Base-by-base conservation (phyloP, 1,140 invertebrate species). In the Apolygus lucorum region DNA sequence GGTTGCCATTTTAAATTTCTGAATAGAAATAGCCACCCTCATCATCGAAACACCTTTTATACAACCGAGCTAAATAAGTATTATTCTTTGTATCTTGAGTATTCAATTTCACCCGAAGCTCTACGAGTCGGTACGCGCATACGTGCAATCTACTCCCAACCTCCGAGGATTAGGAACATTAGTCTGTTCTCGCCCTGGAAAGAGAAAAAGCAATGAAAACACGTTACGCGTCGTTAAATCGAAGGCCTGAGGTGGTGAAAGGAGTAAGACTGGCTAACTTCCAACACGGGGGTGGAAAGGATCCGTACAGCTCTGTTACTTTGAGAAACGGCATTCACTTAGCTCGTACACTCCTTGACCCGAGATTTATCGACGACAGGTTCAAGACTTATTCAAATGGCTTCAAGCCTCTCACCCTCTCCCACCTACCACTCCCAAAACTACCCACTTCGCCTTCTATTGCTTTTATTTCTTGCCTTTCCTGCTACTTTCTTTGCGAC, bases 331-430 rank as follows among this genome's bases (percentile, higher is more conserved):
- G 54, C 54, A 59, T 59, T 59, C 11, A 59, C 54, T 59, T 59
- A 59, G 54, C 54, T 22, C 8, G 22, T 59, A 13, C 22, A 24
- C 22, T 59, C 54, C 54, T 59, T 59, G 54, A 59, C 54, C 54
- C 54, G 54, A 59, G 54, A 59, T 59, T 59, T 59, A 59, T 59
- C 54, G 54, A 22, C 22, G 54, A 59, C 54, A 59, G 54, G 54
- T 59, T 59, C 54, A 59, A 59, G 54, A 59, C 54, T 59, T 59
- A 59, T 59, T 59, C 54, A 59, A 59, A 59, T 59, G 54, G 54
- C 54, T 59, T 59, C 54, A 59, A 59, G 13, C 34, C 17, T 17
- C 17, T 59, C 54, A 4, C 11, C 2, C 8, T 4, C 8, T 4
- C 4, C 8, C 2, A 59, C 8, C 8, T 11, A 22, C 11, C 4